Percentiles rank a stretch among this genome's conserved stretches.
Evolutionary conservation across 1,140 invertebrate genomes (phyloP).

Genomic region (Drosophila melanogaster): DNA sequence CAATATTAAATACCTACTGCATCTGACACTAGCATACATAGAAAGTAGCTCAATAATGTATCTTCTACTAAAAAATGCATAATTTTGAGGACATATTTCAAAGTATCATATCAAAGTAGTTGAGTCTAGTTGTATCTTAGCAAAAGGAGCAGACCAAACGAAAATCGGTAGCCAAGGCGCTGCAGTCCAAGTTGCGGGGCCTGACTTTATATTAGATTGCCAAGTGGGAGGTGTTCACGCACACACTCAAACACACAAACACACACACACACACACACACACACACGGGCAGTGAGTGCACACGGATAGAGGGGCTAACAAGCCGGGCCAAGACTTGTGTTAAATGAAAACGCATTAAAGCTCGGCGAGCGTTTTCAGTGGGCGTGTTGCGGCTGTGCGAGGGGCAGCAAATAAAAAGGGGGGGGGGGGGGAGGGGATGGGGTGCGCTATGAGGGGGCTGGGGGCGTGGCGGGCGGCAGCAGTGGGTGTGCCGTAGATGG

Average conservation of each 20-base stretch:
- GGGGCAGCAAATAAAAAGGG: slow-evolving; percentile 5
- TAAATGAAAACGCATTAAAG: slow-evolving; percentile 83
- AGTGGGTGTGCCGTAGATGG: slow-evolving; percentile 40
- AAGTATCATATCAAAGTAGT: not conserved
- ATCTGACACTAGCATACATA: not conserved
- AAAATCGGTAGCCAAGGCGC: slow-evolving; percentile 46
- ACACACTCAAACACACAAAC: slow-evolving; percentile 41
- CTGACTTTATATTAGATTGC: slow-evolving; percentile 75
- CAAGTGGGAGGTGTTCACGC: slow-evolving; percentile 79
- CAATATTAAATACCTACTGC: no score
- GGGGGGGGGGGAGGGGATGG: slow-evolving; percentile 9
- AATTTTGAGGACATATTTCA: no score
- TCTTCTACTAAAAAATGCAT: not conserved
- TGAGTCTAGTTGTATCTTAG: slow-evolving; percentile 8
- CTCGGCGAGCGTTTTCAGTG: slow-evolving; percentile 68
- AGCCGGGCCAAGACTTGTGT: slow-evolving; percentile 62
- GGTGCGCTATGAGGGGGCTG: not conserved
- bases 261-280: slow-evolving; percentile 4
- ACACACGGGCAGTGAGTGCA: not conserved
- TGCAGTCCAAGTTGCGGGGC: slow-evolving; percentile 16
- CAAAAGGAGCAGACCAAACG: not conserved
- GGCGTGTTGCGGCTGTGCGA: slow-evolving; percentile 54
- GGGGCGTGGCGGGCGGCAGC: slow-evolving; percentile 28
- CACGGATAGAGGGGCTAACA: slow-evolving; percentile 48
- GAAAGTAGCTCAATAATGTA: not conserved